Evolutionary conservation across 2,888 invertebrate species (phyloP).

Genomic region (Apodemia zela): DNA sequence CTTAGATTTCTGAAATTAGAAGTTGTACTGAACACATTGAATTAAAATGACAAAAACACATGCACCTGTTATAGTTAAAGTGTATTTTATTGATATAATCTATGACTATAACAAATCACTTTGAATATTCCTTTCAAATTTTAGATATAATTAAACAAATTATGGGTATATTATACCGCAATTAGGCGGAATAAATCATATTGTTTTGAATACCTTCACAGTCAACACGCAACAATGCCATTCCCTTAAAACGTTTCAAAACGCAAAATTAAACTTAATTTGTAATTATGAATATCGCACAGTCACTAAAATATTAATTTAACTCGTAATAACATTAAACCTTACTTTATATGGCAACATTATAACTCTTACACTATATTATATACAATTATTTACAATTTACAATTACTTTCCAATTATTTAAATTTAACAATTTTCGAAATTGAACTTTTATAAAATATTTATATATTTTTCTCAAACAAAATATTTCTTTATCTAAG

Average conservation of each 20-base stretch:
- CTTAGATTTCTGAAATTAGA: no score
- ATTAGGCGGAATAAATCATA: no score
- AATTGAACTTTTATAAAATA: background rate
- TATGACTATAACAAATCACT: no score
- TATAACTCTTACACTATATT: constrained; percentile 17
- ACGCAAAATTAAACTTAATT: background rate
- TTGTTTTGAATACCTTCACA: background rate
- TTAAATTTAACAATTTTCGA: constrained; percentile 1
- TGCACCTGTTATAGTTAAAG: no score
- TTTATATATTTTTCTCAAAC: background rate
- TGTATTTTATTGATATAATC: no score
- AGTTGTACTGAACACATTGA: no score
- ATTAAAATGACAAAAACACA: no score
- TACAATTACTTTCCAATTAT: background rate
- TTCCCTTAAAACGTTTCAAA: background rate
- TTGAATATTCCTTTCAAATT: no score
- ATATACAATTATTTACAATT: constrained; percentile 21
- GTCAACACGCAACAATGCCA: background rate
- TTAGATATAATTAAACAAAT: no score
- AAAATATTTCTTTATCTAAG: constrained; percentile 5
- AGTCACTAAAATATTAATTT: background rate
- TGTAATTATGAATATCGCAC: background rate
- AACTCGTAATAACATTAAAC: background rate
- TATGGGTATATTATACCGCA: no score
- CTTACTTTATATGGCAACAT: constrained; percentile 19